These are phyloP conservation scores for Saimiri boliviensis DNA, from an alignment of 2,113 vertebrate species.

Conservation along the genomic window DNA sequence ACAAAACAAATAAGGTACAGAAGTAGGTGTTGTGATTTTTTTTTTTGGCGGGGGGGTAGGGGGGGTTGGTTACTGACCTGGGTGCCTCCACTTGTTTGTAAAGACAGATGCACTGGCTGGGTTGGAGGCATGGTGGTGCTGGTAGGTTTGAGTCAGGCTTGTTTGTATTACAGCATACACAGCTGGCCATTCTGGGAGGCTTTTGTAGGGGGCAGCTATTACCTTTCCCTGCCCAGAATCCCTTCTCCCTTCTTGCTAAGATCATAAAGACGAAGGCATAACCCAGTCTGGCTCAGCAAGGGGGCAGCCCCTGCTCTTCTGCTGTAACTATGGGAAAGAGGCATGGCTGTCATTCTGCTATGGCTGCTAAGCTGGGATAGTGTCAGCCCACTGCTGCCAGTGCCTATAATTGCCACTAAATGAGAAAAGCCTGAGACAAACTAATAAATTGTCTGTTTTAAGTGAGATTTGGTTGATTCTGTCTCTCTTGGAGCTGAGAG, in stretches of 20 bases:
- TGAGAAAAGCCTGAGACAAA: not conserved
- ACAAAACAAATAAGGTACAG: not conserved
- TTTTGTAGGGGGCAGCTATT: not conserved
- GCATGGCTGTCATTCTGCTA: not conserved
- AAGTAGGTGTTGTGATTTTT: not conserved
- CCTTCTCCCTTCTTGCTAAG: not conserved
- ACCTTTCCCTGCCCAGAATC: not conserved
- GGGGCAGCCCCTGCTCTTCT: not conserved
- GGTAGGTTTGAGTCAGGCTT: not conserved
- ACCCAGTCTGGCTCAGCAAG: not conserved
- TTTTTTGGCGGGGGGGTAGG: too few relatives aligned
- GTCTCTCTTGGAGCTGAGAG: not conserved
- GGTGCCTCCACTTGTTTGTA: not conserved
- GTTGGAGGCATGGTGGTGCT: not conserved
- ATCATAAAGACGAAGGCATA: not conserved
- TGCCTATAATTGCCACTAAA: not conserved
- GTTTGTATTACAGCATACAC: not conserved
- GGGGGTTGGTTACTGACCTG: not conserved
- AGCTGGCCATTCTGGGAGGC: not conserved
- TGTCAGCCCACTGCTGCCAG: rapidly evolving
- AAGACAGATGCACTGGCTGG: not conserved
- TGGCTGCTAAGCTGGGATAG: not conserved
- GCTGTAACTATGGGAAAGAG: not conserved
- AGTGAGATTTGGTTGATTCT: not conserved
- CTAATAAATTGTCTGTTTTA: not conserved